phyloP scores from a whole-genome alignment of 2,113 vertebrate genomes.

The Columba janthina region DNA sequence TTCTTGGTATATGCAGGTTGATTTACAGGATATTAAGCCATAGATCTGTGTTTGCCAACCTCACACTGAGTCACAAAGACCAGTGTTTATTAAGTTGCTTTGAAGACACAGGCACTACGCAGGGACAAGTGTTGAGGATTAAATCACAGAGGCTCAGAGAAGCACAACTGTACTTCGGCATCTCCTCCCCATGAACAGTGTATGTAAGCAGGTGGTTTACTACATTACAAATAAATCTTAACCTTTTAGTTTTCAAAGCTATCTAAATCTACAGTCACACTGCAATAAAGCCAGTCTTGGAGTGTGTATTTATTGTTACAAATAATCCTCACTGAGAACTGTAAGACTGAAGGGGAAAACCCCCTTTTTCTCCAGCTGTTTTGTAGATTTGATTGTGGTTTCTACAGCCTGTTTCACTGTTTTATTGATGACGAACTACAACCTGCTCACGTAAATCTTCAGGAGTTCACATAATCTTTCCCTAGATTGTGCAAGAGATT shows the following conservation, averaged over 20 bases:
- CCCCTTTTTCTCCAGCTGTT: neutral
- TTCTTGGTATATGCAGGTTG: neutral
- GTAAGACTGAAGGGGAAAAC: neutral
- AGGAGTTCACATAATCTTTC: neutral
- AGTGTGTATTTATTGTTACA: neutral
- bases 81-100: neutral
- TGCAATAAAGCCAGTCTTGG: neutral
- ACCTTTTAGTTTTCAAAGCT: constrained; percentile 2
- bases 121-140: neutral
- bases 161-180: neutral
- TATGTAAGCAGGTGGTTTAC: neutral
- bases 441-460: neutral
- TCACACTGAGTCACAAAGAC: neutral
- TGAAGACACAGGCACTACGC: neutral
- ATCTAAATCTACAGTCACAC: neutral
- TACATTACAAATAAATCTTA: neutral
- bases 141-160: neutral
- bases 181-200: neutral
- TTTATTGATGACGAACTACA: neutral
- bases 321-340: neutral
- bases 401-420: neutral
- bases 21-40: neutral
- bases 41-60: neutral
- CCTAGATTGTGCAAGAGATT: neutral
- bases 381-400: neutral